Evolutionary conservation across 1,140 invertebrate species (phyloP).

Genomic region (Rhagoletis pomonella): DNA sequence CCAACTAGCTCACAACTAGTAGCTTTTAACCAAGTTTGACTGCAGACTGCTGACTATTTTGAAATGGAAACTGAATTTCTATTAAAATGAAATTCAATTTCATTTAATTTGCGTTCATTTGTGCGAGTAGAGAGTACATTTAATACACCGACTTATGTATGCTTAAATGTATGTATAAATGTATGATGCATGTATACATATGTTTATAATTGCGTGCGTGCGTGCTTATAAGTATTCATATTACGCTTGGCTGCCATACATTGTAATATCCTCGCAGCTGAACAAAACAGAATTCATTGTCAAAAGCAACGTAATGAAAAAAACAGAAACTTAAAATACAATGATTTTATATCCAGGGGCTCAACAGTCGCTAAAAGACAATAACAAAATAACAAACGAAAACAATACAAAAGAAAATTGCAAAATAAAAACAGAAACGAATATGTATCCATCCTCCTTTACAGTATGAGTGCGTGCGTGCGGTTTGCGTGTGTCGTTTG

Average conservation of each 20-base stretch:
- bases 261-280: neutral
- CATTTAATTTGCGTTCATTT: neutral
- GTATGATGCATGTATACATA: too few relatives aligned
- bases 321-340: neutral
- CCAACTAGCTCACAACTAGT: too few relatives aligned
- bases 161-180: too few relatives aligned
- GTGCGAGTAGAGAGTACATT: neutral
- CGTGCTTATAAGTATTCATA: neutral
- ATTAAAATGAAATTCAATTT: neutral
- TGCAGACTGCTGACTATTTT: too few relatives aligned
- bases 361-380: neutral
- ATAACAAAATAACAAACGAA: neutral
- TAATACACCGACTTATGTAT: neutral
- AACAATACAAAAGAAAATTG: neutral
- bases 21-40: too few relatives aligned
- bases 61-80: neutral
- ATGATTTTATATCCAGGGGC: neutral
- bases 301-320: neutral
- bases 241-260: neutral
- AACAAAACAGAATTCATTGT: neutral
- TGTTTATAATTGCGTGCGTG: too few relatives aligned
- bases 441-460: too few relatives aligned
- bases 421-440: too few relatives aligned
- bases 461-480: too few relatives aligned
- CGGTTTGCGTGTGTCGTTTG: neutral